A percentile compares a stretch with the other conserved stretches of the same genome.
These are phyloP conservation scores for Tyrannus savana DNA, from an alignment of 2,113 vertebrate species.

Conservation along the genomic window DNA sequence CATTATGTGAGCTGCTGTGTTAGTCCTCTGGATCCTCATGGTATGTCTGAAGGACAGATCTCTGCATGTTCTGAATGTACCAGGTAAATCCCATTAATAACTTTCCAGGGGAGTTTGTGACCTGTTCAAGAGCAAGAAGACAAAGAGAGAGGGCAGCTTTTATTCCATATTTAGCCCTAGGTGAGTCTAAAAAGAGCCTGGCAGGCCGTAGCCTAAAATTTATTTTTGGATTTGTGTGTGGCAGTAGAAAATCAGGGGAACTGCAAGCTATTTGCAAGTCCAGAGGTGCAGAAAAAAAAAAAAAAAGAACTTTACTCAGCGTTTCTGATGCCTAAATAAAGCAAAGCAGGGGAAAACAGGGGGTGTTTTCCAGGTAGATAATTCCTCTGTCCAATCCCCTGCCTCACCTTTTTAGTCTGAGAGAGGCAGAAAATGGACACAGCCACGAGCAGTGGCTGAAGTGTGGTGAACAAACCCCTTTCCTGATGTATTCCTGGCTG, in stretches of 20 bases:
- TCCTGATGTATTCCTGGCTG: background rate
- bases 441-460: background rate
- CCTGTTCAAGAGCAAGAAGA: background rate
- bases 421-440: background rate
- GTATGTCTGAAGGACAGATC: constrained; percentile 34
- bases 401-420: background rate
- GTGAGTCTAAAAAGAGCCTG: background rate
- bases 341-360: background rate
- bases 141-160: background rate
- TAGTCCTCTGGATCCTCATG: background rate
- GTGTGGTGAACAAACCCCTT: too few species aligned
- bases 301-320: background rate
- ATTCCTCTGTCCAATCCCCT: background rate
- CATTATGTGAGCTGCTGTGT: background rate
- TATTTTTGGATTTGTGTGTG: background rate
- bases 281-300: background rate
- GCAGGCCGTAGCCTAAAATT: background rate
- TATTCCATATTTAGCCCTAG: background rate
- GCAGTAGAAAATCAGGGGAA: background rate
- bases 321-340: background rate
- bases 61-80: background rate
- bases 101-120: background rate
- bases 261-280: background rate
- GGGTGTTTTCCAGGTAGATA: background rate
- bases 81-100: constrained; percentile 29